phyloP scores from a whole-genome alignment of 1,140 invertebrate species.

The Drosophila lacteicornis region DNA sequence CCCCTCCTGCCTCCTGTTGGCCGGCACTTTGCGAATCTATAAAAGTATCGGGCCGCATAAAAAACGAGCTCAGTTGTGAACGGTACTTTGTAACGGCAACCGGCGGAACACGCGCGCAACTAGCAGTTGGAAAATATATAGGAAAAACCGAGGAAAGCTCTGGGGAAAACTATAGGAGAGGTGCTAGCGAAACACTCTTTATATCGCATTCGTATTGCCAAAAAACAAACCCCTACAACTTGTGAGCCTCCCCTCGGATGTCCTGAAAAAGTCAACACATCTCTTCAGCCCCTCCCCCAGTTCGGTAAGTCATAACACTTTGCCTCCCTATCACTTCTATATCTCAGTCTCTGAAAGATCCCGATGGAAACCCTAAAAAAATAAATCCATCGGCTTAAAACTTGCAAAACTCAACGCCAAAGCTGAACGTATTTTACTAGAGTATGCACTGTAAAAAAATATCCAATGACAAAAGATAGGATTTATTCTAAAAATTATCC shows the following conservation, averaged over 20 bases:
- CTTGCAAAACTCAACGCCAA: slow-evolving; percentile 34
- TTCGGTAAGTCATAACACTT: slow-evolving; percentile 38
- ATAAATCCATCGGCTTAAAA: slow-evolving; percentile 65
- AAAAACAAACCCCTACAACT: slow-evolving; percentile 7
- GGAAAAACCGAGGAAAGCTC: slow-evolving; percentile 6
- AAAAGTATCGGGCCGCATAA: slow-evolving; percentile 84
- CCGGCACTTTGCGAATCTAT: slow-evolving; percentile 81
- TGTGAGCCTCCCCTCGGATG: slow-evolving; percentile 13
- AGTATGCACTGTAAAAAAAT: slow-evolving; percentile 8
- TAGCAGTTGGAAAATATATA: slow-evolving; percentile 44
- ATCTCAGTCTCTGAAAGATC: slow-evolving; percentile 15
- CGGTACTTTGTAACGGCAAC: slow-evolving; percentile 78
- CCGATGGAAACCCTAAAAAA: slow-evolving; percentile 13
- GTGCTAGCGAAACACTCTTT: too few relatives aligned
- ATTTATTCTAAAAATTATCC: too few relatives aligned
- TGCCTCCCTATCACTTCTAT: slow-evolving; percentile 3
- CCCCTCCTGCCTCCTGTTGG: slow-evolving; percentile 13
- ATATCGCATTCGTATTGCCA: slow-evolving; percentile 14
- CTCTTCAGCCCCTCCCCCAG: slow-evolving; percentile 1
- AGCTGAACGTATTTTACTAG: slow-evolving; percentile 41
- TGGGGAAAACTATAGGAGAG: neutral
- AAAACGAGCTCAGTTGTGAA: slow-evolving; percentile 84
- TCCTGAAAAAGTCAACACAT: slow-evolving; percentile 35
- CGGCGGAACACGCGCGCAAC: slow-evolving; percentile 35
- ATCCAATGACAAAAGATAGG: too few relatives aligned